These are phyloP conservation scores for Eueremaeus valkanovi DNA, from an alignment of 2,888 invertebrate genomes.

Conservation along the genomic window DNA sequence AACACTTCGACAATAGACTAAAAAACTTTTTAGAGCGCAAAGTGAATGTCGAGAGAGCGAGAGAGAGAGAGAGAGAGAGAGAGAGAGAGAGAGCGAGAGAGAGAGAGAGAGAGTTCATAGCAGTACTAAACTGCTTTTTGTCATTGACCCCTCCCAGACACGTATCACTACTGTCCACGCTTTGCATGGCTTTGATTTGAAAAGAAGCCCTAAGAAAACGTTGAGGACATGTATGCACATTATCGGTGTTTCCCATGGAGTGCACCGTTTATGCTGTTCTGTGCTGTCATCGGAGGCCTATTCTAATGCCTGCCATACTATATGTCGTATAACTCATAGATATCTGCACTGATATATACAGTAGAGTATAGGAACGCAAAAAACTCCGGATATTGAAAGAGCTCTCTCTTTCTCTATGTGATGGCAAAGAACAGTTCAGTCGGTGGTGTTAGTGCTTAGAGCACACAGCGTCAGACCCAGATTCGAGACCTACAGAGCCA, in stretches of 20 bases:
- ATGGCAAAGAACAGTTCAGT: background rate
- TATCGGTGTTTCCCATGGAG: conserved; percentile 35
- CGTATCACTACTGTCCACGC: conserved; percentile 36
- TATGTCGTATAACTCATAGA: conserved; percentile 22
- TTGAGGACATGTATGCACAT: conserved; percentile 35
- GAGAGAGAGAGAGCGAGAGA: conserved; percentile 17
- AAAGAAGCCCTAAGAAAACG: conserved; percentile 29
- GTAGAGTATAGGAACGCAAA: background rate
- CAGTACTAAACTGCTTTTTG: conserved; percentile 26
- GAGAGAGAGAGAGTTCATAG: no score
- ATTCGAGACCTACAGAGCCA: background rate
- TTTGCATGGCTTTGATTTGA: conserved; percentile 37
- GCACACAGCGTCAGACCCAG: conserved; percentile 18
- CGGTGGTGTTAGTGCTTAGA: no score
- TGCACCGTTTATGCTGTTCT: conserved; percentile 31
- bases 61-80: conserved; percentile 25
- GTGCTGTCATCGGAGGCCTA: conserved; percentile 8
- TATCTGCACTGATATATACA: background rate
- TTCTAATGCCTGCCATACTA: background rate
- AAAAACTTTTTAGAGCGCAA: conserved; percentile 19
- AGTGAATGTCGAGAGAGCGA: conserved; percentile 6
- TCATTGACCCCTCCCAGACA: conserved; percentile 29
- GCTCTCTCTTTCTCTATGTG: background rate
- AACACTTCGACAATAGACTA: conserved; percentile 28
- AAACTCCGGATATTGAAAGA: conserved; percentile 34